These are phyloP conservation scores for Dasyornis broadbenti DNA, from an alignment of 2,113 vertebrate species.

Conservation along the genomic window DNA sequence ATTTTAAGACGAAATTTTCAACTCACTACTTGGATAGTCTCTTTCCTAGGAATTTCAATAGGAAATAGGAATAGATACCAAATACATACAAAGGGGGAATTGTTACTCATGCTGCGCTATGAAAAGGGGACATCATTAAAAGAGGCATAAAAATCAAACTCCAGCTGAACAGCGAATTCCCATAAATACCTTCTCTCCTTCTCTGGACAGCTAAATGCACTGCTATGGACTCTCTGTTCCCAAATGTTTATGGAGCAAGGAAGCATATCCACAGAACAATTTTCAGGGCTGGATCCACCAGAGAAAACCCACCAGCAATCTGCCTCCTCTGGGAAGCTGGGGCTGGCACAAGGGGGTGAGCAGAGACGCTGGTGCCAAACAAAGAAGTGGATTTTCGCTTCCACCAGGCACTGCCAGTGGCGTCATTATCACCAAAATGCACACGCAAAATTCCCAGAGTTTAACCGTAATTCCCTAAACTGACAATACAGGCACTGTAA, in stretches of 20 bases:
- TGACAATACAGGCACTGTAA: not conserved
- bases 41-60: conserved; percentile 60
- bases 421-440: not conserved
- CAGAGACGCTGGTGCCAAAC: not conserved
- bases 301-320: not conserved
- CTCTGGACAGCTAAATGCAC: not conserved
- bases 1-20: conserved; percentile 55
- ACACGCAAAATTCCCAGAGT: not conserved
- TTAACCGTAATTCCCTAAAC: not conserved
- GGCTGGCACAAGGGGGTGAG: not conserved
- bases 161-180: conserved; percentile 13
- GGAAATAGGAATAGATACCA: conserved; percentile 63
- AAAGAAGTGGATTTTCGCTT: not conserved
- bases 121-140: conserved; percentile 18
- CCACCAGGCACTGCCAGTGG: not conserved
- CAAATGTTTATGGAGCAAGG: not conserved
- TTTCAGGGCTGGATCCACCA: not conserved
- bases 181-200: conserved; percentile 3
- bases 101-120: not conserved
- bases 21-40: conserved; percentile 53
- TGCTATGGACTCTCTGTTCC: not conserved
- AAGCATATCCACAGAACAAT: not conserved
- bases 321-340: not conserved
- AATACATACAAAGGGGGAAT: conserved; percentile 49
- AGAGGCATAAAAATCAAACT: conserved; percentile 22